Evolutionary conservation across 2,797 vertebrate genomes (phyloP).

Genomic region (Halcyon leucocephala): DNA sequence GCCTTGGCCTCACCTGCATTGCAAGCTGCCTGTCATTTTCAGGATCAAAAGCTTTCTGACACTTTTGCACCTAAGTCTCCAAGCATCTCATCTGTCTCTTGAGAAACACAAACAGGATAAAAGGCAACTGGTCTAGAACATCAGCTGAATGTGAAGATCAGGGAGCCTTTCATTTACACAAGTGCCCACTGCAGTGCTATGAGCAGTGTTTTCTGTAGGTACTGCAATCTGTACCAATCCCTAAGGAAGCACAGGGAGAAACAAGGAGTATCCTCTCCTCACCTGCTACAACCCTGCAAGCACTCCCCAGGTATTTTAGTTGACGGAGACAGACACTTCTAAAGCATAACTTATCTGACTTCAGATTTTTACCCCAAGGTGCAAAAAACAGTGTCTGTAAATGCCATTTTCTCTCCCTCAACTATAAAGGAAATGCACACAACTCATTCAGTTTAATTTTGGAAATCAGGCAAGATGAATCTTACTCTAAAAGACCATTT

Average conservation of each 20-base stretch:
- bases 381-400: neutral
- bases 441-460: neutral
- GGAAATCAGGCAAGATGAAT: neutral
- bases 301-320: neutral
- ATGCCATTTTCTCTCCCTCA: neutral
- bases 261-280: neutral
- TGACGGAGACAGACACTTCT: neutral
- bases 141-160: neutral
- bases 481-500: neutral
- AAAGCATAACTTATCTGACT: neutral
- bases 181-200: neutral
- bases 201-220: neutral
- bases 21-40: neutral
- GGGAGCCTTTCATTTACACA: neutral
- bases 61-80: neutral
- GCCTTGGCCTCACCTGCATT: neutral
- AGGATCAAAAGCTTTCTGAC: neutral
- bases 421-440: neutral
- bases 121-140: neutral
- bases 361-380: neutral
- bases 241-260: neutral
- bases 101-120: neutral
- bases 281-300: neutral
- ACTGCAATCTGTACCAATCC: neutral
- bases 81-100: neutral